Evolutionary conservation across 2,113 vertebrate species (phyloP), one percentile per base, ranked within the genome.

Genomic region (Pleuronectes platessa): DNA sequence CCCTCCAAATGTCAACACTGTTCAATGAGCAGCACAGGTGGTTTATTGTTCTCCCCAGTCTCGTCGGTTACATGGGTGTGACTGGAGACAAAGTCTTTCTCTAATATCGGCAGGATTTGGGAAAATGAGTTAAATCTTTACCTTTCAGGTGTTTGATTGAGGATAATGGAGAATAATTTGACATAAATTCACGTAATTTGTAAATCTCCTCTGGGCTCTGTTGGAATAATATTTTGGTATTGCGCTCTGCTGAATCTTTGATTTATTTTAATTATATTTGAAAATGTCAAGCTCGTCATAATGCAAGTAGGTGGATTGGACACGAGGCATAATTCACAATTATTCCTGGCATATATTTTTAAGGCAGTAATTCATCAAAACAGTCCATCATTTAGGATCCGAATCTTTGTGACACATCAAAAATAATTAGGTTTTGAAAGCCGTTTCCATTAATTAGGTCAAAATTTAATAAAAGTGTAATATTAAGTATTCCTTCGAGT

Each of bases 11-110:
- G 88, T 92, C 89, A 89, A 88, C 89, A 82, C 82, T 83, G 80
- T 81, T 89, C 86, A 85, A 76, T 88, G 78, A 91, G 70, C 78
- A 86, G 76, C 86, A 90, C 89, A 93, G 90, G 90, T 91, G 90
- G 75, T 85, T 87, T 88, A 93, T 92, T 94, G 89, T 92, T 93
- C 84, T 80, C 76, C 71, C 74, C 79, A 63, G 66, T 67, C 82
- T 78, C 26, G 51, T 87, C 86, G 76, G 60, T 70, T 79, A 76
- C 64, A 86, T 78, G 84, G 77, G 80, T 76, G 84, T 84, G 84
- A 81, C 80, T 74, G 81, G 49, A 61, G 79, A 67, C 60, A 58
- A 13, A 13, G 74, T 60, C 76, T 24, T 24, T 58, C 18, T 53
- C 31, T 81, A 67, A 88, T 86, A 65, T 86, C 79, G 53, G 69